phyloP scores from a whole-genome alignment of 64 coral and sea anemone species.

The Montipora sp. region DNA sequence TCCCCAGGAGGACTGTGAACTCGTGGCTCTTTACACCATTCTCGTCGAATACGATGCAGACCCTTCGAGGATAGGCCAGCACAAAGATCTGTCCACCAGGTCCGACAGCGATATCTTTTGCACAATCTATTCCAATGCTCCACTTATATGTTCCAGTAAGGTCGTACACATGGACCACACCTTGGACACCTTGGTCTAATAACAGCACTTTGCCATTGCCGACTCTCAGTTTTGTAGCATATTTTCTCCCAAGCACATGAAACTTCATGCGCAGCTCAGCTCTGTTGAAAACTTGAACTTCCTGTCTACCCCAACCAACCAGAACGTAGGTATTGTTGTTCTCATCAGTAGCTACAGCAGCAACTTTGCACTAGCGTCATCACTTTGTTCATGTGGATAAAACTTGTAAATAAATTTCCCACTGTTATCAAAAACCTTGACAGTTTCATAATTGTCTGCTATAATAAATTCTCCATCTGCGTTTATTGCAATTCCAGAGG shows the following conservation, averaged over 20 bases:
- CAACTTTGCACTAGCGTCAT: not conserved
- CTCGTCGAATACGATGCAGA: constrained; percentile 23
- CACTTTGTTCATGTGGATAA: not conserved
- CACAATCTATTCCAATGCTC: constrained; percentile 16
- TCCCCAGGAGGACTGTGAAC: not conserved
- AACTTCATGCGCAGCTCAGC: not conserved
- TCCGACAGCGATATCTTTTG: not conserved
- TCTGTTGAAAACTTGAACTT: not conserved
- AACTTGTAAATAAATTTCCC: constrained; percentile 33
- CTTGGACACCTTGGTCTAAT: not conserved
- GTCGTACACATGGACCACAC: not conserved
- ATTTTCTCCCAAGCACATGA: no score
- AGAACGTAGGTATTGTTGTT: not conserved
- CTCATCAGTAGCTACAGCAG: constrained; percentile 27
- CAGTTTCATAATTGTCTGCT: not conserved
- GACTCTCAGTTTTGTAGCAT: not conserved
- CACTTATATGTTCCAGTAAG: constrained; percentile 1
- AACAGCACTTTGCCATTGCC: constrained; percentile 1
- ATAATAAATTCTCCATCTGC: not conserved
- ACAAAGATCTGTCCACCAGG: constrained; percentile 15
- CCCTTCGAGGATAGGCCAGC: not conserved
- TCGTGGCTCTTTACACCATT: not conserved
- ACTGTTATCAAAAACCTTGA: not conserved
- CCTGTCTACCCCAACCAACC: no score
- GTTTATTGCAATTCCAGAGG: not conserved